These are phyloP conservation scores for Drosophila neotestacea DNA, from an alignment of 2,888 invertebrate genomes.

Conservation along the genomic window DNA sequence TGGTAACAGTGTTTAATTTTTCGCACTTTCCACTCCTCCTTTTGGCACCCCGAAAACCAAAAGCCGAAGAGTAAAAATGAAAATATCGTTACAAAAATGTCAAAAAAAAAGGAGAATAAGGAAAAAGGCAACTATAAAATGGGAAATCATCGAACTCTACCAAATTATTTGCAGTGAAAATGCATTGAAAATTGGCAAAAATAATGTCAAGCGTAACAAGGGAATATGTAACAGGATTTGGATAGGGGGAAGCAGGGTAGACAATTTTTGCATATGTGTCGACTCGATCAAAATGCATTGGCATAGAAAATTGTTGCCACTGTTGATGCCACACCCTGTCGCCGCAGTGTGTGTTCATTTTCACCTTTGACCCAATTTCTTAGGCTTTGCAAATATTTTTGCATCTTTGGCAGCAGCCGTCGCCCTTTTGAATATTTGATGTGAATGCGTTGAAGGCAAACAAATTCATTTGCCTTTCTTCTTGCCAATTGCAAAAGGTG, in stretches of 20 bases:
- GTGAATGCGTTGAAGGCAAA: slow-evolving; percentile 52
- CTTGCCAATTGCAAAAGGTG: slow-evolving; percentile 9
- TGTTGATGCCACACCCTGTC: slow-evolving; percentile 41
- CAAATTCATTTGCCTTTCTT: slow-evolving; percentile 71
- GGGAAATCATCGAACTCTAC: slow-evolving; percentile 37
- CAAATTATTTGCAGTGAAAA: slow-evolving; percentile 65
- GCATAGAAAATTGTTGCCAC: slow-evolving; percentile 70
- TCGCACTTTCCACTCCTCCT: slow-evolving; percentile 38
- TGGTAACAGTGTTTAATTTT: slow-evolving; percentile 40
- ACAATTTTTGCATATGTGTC: slow-evolving; percentile 68
- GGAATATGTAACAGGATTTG: background rate
- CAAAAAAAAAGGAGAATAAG: slow-evolving; percentile 29
- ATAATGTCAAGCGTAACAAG: slow-evolving; percentile 75
- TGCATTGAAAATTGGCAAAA: slow-evolving; percentile 71
- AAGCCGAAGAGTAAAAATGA: slow-evolving; percentile 23
- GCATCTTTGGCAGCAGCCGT: slow-evolving; percentile 58
- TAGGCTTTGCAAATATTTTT: slow-evolving; percentile 66
- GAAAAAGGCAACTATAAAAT: slow-evolving; percentile 33
- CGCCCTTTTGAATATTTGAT: slow-evolving; percentile 55
- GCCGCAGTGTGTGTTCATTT: slow-evolving; percentile 22
- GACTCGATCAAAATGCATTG: slow-evolving; percentile 44
- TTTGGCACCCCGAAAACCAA: slow-evolving; percentile 23
- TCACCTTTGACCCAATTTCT: slow-evolving; percentile 74
- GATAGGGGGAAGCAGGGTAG: slow-evolving; percentile 19
- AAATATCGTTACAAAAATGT: slow-evolving; percentile 62